Evolutionary conservation across 2,113 vertebrate genomes (phyloP).

Genomic region (Antigone vipio): DNA sequence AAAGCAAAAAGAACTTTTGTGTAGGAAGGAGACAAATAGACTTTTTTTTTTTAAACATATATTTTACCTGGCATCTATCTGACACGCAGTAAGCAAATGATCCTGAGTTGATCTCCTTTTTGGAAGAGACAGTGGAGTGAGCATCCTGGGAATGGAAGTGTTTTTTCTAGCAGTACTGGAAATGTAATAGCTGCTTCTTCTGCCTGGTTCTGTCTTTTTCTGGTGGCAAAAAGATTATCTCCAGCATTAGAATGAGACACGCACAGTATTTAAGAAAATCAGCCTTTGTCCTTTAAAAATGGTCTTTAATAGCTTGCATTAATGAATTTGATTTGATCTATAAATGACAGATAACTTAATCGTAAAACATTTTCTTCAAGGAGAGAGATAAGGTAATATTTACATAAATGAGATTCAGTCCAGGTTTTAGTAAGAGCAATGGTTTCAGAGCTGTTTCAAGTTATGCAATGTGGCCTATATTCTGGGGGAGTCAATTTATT

Average conservation of each 20-base stretch:
- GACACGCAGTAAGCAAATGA: neutral
- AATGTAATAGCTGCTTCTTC: constrained; percentile 10
- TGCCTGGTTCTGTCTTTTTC: neutral
- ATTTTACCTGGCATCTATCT: neutral
- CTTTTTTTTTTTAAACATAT: neutral
- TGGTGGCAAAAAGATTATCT: constrained; percentile 17
- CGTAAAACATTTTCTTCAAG: constrained; percentile 4
- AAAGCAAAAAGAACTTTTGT: neutral
- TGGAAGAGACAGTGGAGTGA: neutral
- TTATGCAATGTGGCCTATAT: neutral
- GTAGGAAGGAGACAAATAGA: neutral
- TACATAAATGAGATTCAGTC: neutral
- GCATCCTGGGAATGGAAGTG: neutral
- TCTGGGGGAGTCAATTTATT: neutral
- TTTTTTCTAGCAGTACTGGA: neutral
- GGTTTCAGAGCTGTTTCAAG: neutral
- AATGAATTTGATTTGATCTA: constrained; percentile 68
- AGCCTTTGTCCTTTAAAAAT: constrained; percentile 62
- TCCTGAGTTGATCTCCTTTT: neutral
- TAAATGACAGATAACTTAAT: constrained; percentile 54
- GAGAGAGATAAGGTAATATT: neutral
- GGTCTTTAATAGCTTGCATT: constrained; percentile 45
- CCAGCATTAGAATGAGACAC: neutral
- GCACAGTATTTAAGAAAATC: constrained; percentile 27
- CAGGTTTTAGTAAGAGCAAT: neutral